Evolutionary conservation across 2,797 vertebrate genomes (phyloP), one percentile per base, ranked within the genome.

Genomic region (Poecilia gillii): DNA sequence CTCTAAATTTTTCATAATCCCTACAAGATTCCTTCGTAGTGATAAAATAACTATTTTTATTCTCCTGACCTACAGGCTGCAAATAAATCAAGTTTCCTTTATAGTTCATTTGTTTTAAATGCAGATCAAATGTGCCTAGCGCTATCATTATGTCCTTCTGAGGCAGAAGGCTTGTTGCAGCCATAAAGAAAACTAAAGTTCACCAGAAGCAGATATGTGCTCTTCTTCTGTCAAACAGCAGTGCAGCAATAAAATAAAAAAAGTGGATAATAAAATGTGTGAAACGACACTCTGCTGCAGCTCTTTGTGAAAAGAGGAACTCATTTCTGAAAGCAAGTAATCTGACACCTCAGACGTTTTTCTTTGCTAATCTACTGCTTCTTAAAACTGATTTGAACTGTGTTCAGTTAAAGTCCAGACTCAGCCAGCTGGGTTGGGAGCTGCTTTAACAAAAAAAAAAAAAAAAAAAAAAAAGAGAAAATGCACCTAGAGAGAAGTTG

Each of bases 401-500:
- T 20, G 20, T 43, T 9, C 1, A 33, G 31, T 79, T 13, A 8
- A 3, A 33, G 41, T 74, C 66, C 31, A 28, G 13, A 79, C 36
- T 28, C 1, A 68, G 7, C 5, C 11, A 72, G 57, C 3, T 0
- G 0, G 64, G 66, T 51, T 31, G 33, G 64, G 76, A n/a, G 23
- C 14, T n/a, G 53, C 72, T 39, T 46, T 28, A 25, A 59, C 53
- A 33, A 3, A 68, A 4, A 0, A 2, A 45, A 28, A 2, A 45
- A 28, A 39, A 49, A 41, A 12, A 41, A 9, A 33, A 14, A 53
- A 66, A 51, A 20, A 23, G 20, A 51, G 1, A 41, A 13, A 36
- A n/a, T 55, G 81, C 12, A 45, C 25, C 70, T 23, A 18, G 14
- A 88, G 79, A 84, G 71, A 81, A 89, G 87, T 68, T 87, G 89